These are phyloP conservation scores for Acyrthosiphon pisum DNA, from an alignment of 1,140 invertebrate species.

Conservation along the genomic window DNA sequence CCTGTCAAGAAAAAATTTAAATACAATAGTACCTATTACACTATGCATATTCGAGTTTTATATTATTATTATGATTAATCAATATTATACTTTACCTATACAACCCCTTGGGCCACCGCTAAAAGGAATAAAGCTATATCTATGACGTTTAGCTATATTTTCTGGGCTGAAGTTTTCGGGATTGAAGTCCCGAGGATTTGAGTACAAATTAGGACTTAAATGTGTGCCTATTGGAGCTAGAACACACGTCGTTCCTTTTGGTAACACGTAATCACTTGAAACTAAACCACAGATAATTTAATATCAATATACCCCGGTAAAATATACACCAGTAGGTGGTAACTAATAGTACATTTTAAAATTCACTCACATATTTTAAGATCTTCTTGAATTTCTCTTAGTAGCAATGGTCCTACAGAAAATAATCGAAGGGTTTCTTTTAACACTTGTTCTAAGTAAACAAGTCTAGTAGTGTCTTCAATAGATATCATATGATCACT, in stretches of 20 bases:
- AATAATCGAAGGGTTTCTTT: conserved; percentile 60
- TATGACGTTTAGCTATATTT: conserved; percentile 62
- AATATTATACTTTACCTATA: conserved; percentile 64
- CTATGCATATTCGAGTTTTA: no score
- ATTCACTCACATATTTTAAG: conserved; percentile 62
- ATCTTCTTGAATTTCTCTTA: conserved; percentile 67
- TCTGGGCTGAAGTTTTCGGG: conserved; percentile 68
- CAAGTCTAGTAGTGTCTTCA: conserved; percentile 65
- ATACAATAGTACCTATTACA: no score
- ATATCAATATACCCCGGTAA: neutral
- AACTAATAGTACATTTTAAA: neutral
- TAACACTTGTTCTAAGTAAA: conserved; percentile 58
- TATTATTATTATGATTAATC: no score
- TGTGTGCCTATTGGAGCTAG: conserved; percentile 70
- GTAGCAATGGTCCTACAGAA: conserved; percentile 71
- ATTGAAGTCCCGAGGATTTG: conserved; percentile 67
- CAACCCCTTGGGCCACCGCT: conserved; percentile 65
- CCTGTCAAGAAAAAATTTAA: conserved; percentile 47
- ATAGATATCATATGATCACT: conserved; percentile 64
- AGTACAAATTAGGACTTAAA: conserved; percentile 65
- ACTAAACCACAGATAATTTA: neutral
- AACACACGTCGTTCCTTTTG: conserved; percentile 73
- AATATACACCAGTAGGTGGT: no score
- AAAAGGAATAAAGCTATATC: conserved; percentile 65
- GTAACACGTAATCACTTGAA: conserved; percentile 61